Base-by-base conservation (phyloP, 2,888 invertebrate genomes). In the Chloroclysta siterata region DNA sequence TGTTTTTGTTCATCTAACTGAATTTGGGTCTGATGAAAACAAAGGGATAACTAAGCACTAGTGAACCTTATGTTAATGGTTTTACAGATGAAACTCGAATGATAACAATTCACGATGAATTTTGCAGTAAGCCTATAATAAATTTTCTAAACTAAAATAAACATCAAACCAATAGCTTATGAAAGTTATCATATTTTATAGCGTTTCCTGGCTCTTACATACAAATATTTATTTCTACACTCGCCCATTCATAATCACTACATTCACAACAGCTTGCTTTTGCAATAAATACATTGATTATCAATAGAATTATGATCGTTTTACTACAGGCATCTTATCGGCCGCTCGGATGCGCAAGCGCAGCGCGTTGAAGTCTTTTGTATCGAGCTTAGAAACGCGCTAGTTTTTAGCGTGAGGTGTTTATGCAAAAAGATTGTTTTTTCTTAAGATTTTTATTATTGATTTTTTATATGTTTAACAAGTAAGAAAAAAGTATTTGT, bases 321-420 rank as follows among this genome's bases (percentile, higher is more conserved):
- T 60, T 60, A 60, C 39, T 33, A 47, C 51, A 55, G n/a, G 51
- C 13, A 47, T 52, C 52, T 60, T 60, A 64, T 60, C 60, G 36
- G 36, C 47, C 58, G 47, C 22, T 17, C n/a, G 28, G 48, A 46
- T 63, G 70, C 71, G 66, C 72, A 46, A 63, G 76, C 77, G 77
- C 75, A 68, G 69, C 80, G 79, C 88, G 88, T 88, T 88, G 82
- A 88, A 78, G 78, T 88, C 88, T 86, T 84, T 85, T 73, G 59
- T 78, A 76, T 66, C 54, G 65, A 60, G 54, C 44, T 44, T 56
- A 13, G 44, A 36, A 53, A 29, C 56, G 65, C 22, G 60, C 60
- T 55, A 65, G 63, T 52, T 63, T 63, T 59, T 66, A 39, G 53
- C 56, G 36, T 53, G 56, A 55, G 13, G 33, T 17, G 46, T 53